Evolutionary conservation across 2,888 invertebrate species (phyloP).

Genomic region (Morpho helenor): DNA sequence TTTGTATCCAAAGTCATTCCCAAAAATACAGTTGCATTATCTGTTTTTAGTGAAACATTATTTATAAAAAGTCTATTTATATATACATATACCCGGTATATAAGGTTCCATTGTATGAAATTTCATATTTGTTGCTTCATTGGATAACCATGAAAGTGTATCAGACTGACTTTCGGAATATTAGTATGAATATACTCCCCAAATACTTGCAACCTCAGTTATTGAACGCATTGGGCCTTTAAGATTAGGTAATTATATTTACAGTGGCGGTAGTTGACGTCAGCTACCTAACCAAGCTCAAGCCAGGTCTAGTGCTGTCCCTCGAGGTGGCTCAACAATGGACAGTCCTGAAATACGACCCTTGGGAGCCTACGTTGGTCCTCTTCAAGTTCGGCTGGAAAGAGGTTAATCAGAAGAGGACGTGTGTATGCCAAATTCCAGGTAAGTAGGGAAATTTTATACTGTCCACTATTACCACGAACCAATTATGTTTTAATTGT

Average conservation of each 20-base stretch:
- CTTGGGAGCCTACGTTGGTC: slow-evolving; percentile 48
- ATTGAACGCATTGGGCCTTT: neutral
- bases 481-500: too few relatives aligned
- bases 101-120: too few relatives aligned
- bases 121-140: too few relatives aligned
- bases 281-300: slow-evolving; percentile 31
- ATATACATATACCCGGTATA: too few relatives aligned
- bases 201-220: too few relatives aligned
- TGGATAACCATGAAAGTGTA: too few relatives aligned
- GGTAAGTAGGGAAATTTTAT: slow-evolving; percentile 33
- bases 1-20: too few relatives aligned
- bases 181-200: too few relatives aligned
- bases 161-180: too few relatives aligned
- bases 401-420: slow-evolving; percentile 29
- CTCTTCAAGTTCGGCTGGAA: slow-evolving; percentile 59
- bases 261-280: slow-evolving; percentile 51
- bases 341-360: slow-evolving; percentile 42
- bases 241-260: neutral
- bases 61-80: too few relatives aligned
- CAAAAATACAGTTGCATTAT: too few relatives aligned
- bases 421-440: slow-evolving; percentile 51
- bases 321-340: slow-evolving; percentile 52
- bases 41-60: too few relatives aligned
- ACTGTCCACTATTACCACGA: neutral
- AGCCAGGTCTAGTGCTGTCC: slow-evolving; percentile 37